A percentile compares a stretch with the other conserved stretches of the same genome.
phyloP scores from a whole-genome alignment of 2,888 invertebrate genomes.

The Tridacna crocea region DNA sequence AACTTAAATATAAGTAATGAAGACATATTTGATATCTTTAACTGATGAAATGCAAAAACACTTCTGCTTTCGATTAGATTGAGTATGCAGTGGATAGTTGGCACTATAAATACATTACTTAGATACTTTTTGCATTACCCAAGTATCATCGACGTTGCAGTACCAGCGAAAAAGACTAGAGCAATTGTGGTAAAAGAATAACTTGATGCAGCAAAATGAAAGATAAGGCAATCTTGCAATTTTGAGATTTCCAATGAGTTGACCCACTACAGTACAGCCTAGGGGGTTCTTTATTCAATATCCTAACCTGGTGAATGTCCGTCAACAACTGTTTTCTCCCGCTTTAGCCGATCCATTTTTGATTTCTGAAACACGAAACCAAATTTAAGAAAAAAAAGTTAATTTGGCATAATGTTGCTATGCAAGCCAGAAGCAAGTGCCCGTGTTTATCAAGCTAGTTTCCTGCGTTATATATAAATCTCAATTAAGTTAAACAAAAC shows the following conservation, averaged over 20 bases:
- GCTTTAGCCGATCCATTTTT: conserved; percentile 45
- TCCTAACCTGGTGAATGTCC: conserved; percentile 68
- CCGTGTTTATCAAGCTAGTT: background rate
- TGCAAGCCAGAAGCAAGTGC: conserved; percentile 50
- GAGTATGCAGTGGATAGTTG: background rate
- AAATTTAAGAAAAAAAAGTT: conserved; percentile 5
- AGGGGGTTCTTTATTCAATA: background rate
- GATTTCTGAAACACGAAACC: background rate
- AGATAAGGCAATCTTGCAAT: no score
- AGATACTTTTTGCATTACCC: no score
- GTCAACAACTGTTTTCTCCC: conserved; percentile 60
- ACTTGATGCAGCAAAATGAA: no score
- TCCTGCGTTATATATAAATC: background rate
- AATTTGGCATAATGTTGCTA: conserved; percentile 38
- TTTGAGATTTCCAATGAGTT: no score
- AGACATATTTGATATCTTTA: no score
- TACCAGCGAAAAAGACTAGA: no score
- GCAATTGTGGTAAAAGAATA: no score
- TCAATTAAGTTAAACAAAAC: background rate
- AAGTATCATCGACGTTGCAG: no score
- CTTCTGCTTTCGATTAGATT: background rate
- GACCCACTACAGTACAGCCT: no score
- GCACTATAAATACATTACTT: background rate
- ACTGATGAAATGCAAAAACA: background rate
- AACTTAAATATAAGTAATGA: no score